These are phyloP conservation scores for Microctonus hyperodae DNA, from an alignment of 2,888 invertebrate genomes.

Conservation along the genomic window DNA sequence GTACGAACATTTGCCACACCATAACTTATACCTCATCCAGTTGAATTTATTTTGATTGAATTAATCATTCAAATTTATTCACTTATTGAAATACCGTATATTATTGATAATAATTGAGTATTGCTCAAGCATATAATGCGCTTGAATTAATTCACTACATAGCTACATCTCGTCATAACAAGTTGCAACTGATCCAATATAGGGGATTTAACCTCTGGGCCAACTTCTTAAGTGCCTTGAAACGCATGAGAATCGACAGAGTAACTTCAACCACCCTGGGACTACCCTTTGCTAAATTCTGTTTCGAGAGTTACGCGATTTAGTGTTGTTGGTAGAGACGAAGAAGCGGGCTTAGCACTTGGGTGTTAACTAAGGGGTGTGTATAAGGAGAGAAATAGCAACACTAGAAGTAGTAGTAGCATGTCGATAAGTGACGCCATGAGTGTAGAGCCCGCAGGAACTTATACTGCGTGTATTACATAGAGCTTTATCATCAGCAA, in stretches of 20 bases:
- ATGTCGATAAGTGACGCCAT: constrained; percentile 24
- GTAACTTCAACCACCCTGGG: constrained; percentile 19
- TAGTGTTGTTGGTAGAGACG: neutral
- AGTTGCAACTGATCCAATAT: constrained; percentile 28
- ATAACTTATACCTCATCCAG: neutral
- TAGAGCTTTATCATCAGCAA: constrained; percentile 16
- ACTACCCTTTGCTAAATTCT: constrained; percentile 24
- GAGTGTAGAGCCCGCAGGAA: constrained; percentile 17
- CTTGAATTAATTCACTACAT: constrained; percentile 14
- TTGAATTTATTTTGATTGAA: neutral
- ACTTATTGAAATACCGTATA: no score
- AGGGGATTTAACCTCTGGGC: constrained; percentile 14
- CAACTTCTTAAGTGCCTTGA: constrained; percentile 17
- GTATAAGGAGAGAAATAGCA: neutral
- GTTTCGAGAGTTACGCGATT: constrained; percentile 24
- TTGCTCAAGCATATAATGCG: neutral
- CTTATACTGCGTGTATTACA: constrained; percentile 21
- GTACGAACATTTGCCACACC: no score
- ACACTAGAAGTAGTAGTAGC: neutral
- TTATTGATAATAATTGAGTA: no score
- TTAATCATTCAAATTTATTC: neutral
- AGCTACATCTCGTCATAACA: constrained; percentile 16
- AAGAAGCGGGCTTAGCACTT: constrained; percentile 25
- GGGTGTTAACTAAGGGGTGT: constrained; percentile 10
- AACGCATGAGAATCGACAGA: constrained; percentile 25